Evolutionary conservation across 2,113 vertebrate species (phyloP), one percentile per base, ranked within the genome.

Genomic region (Rutilus rutilus): DNA sequence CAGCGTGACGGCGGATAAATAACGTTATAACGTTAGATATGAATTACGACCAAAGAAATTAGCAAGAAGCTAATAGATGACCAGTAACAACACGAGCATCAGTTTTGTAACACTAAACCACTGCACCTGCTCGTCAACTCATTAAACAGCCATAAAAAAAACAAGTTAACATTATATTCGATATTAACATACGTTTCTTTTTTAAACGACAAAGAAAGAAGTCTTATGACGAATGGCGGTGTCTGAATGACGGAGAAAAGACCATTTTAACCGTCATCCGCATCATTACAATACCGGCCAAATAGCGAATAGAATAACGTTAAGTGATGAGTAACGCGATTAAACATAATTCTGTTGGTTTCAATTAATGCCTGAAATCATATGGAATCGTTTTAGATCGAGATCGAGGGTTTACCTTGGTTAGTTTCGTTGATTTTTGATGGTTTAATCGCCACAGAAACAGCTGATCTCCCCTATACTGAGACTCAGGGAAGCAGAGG

Each of bases 361-460:
- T 65, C 15, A 0, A 27, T 33, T 27, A 12, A 5, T 10, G 3
- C 9, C 9, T 67, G 7, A 8, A 23, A 36, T 7, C 12, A 6
- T 30, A 50, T 0, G 2, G 7, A 73, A 12, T 4, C 39, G 1
- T 45, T 76, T 62, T 5, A n/a, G 0, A 0, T 0, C 3, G 2
- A 1, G 0, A 54, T 21, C 5, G 1, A 2, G 0, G 1, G 77
- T 90, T 2, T 91, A 95, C 94, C 94, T 95, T 95, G 89, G 85
- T 90, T 85, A 64, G 86, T 93, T 95, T 80, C 78, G 92, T 91
- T 93, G 93, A 86, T 64, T 92, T 92, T 42, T 93, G 93, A 92
- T 95, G 94, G 93, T 94, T 90, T 89, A 93, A 93, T 92, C 93
- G 93, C 94, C 64, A 89, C 91, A 91, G 93, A 82, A 50, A 91